Conservation (phyloP, 1,140 invertebrate species). For the Pogonomyrmex californicus region DNA sequence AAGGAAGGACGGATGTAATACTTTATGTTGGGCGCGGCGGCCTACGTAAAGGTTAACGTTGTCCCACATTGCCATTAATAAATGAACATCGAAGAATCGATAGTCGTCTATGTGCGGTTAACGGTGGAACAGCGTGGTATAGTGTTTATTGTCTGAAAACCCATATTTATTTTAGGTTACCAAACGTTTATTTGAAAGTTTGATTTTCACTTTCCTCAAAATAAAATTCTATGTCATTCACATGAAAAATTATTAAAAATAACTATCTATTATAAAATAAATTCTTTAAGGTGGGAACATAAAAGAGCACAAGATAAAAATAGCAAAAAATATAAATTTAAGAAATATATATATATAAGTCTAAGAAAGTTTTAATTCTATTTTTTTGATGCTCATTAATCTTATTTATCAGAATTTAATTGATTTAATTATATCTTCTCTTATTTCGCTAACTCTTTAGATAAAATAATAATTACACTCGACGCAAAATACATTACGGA, state of each 20-base stretch:
- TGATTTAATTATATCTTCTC: slow-evolving; percentile 12
- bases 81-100: slow-evolving; percentile 68
- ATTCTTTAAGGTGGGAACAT: not conserved
- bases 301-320: not conserved
- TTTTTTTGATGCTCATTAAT: not conserved
- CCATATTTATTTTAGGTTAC: not conserved
- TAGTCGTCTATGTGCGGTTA: slow-evolving; percentile 54
- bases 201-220: not conserved
- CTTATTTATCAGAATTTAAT: not conserved
- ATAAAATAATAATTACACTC: slow-evolving; percentile 65
- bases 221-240: not conserved
- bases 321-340: not conserved
- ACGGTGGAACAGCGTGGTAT: not conserved
- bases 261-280: not conserved
- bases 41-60: slow-evolving; percentile 68
- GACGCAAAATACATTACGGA: slow-evolving; percentile 56
- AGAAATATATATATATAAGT: not conserved
- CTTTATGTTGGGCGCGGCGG: slow-evolving; percentile 47
- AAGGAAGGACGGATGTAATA: not conserved
- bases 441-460: not conserved
- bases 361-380: not conserved
- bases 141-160: slow-evolving; percentile 43
- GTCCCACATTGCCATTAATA: slow-evolving; percentile 70
- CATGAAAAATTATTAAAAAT: not conserved
- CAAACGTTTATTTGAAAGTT: not conserved